phyloP scores from a whole-genome alignment of 2,797 vertebrate species.

The Crocidura indochinensis region DNA sequence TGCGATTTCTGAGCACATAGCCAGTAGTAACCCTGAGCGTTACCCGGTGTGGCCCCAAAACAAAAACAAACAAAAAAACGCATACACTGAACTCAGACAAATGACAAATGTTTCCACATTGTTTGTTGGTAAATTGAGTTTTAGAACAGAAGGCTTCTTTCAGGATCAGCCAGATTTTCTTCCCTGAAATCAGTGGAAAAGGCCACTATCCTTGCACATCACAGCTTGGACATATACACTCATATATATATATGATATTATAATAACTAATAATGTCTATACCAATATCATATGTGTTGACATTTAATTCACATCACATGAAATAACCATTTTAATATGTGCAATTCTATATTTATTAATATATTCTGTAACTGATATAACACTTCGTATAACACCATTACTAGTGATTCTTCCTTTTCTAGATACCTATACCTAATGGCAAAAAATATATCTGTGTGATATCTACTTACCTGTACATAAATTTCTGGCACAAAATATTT shows the following conservation, averaged over 20 bases:
- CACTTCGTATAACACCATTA: slow-evolving; percentile 47
- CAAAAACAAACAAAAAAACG: no score
- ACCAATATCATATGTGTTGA: no score
- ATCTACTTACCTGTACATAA: slow-evolving; percentile 73
- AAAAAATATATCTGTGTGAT: slow-evolving; percentile 80
- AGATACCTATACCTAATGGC: slow-evolving; percentile 79
- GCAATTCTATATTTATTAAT: background rate
- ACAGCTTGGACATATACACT: no score
- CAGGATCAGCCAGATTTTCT: background rate
- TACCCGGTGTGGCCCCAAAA: no score
- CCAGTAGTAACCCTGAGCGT: no score
- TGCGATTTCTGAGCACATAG: no score
- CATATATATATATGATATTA: no score
- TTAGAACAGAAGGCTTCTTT: slow-evolving; percentile 47
- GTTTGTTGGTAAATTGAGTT: slow-evolving; percentile 50
- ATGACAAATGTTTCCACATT: slow-evolving; percentile 29
- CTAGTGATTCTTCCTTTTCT: slow-evolving; percentile 80
- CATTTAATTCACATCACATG: background rate
- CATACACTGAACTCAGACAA: slow-evolving; percentile 54
- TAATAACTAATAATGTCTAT: no score
- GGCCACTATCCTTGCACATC: no score
- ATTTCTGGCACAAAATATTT: slow-evolving; percentile 21
- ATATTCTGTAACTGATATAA: slow-evolving; percentile 25
- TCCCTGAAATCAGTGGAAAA: background rate
- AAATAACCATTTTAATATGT: background rate